A percentile compares a stretch with the other conserved stretches of the same genome.
Evolutionary conservation across 2,797 vertebrate genomes (phyloP).

Genomic region (Periophthalmus magnuspinnatus): DNA sequence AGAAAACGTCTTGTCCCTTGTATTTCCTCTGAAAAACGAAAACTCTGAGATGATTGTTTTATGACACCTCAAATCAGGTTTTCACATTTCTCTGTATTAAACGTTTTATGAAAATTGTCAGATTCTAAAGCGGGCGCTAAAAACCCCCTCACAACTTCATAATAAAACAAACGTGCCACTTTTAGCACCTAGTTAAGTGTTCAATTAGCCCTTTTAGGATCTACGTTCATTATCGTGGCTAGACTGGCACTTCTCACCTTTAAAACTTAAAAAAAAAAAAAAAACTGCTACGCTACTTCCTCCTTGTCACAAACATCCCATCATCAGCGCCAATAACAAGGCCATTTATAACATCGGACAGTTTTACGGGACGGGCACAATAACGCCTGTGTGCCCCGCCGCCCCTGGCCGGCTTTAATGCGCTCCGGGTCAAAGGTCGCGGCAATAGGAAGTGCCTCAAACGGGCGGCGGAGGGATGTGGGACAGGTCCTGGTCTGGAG

Average conservation of each 20-base stretch:
- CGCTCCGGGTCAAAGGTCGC: conserved; percentile 71
- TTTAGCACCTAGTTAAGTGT: conserved; percentile 17
- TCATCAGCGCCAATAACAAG: conserved; percentile 47
- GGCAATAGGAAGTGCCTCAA: conserved; percentile 79
- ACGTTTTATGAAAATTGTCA: background rate
- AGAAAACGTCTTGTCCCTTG: background rate
- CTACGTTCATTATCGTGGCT: background rate
- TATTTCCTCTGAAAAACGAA: background rate
- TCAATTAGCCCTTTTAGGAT: conserved; percentile 19
- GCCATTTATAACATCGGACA: conserved; percentile 49
- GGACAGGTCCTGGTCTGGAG: conserved; percentile 63
- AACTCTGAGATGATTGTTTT: background rate
- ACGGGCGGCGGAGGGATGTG: conserved; percentile 70
- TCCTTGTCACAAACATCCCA: conserved; percentile 41
- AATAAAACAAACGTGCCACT: conserved; percentile 8
- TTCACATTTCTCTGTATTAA: background rate
- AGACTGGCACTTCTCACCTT: conserved; percentile 23
- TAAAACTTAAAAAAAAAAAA: no score
- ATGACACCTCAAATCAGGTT: background rate
- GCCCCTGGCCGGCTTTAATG: conserved; percentile 50
- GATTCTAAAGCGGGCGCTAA: background rate
- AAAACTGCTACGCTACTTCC: conserved; percentile 28
- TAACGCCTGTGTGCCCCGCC: conserved; percentile 38
- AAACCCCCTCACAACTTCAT: background rate
- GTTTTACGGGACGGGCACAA: conserved; percentile 53